These are phyloP conservation scores for Sphaerophoria rueppellii DNA, from an alignment of 2,888 invertebrate species.

Conservation along the genomic window DNA sequence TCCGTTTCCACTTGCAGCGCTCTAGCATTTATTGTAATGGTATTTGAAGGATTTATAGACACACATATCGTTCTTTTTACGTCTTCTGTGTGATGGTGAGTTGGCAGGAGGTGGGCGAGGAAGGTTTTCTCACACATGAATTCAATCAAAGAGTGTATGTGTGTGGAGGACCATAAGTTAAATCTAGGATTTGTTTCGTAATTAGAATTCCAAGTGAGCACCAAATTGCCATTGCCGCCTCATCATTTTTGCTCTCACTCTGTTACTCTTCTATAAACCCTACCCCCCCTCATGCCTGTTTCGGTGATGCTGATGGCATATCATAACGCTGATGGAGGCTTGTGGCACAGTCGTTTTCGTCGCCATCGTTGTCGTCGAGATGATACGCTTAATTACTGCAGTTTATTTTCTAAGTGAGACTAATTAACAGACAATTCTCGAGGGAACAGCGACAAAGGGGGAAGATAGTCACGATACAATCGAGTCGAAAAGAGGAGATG, in stretches of 20 bases:
- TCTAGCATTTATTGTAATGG: conserved; percentile 51
- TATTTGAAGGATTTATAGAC: conserved; percentile 57
- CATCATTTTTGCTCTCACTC: conserved; percentile 20
- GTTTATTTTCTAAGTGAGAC: conserved; percentile 82
- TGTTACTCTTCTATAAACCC: conserved; percentile 46
- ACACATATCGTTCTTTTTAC: conserved; percentile 28
- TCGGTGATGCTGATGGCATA: background rate
- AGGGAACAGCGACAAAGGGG: conserved; percentile 42
- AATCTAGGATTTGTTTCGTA: conserved; percentile 80
- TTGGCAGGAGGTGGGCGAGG: background rate
- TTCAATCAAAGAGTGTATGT: conserved; percentile 20
- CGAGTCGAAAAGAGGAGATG: conserved; percentile 34
- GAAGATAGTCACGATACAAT: conserved; percentile 62
- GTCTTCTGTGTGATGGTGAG: conserved; percentile 1
- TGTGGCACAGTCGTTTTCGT: conserved; percentile 73
- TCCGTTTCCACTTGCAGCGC: background rate
- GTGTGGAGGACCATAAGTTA: conserved; percentile 33
- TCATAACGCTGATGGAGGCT: conserved; percentile 57
- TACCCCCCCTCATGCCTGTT: background rate
- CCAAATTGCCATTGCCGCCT: conserved; percentile 75
- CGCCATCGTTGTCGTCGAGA: too few relatives aligned
- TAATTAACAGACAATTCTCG: conserved; percentile 80
- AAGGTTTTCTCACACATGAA: conserved; percentile 26
- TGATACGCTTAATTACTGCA: conserved; percentile 81
- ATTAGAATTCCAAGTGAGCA: conserved; percentile 81